Evolutionary conservation across 2,113 vertebrate genomes (phyloP).

Genomic region (Podiceps cristatus): DNA sequence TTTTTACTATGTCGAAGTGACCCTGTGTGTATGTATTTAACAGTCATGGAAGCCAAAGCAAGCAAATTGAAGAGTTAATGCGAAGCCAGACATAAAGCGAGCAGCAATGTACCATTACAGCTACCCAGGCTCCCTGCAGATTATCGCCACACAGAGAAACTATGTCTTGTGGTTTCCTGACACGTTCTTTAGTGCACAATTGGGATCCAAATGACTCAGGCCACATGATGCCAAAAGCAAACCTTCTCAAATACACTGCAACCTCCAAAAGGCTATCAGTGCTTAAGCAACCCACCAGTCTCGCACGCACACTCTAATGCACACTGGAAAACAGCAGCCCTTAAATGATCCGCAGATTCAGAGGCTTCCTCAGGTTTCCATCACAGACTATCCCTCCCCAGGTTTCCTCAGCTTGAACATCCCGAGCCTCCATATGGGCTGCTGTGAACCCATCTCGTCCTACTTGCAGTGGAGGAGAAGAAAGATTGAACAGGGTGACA

Average conservation of each 20-base stretch:
- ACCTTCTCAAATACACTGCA: not conserved
- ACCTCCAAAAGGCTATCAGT: not conserved
- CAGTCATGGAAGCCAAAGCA: slow-evolving; percentile 74
- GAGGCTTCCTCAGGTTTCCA: not conserved
- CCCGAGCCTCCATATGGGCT: fast-evolving
- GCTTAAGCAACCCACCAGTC: not conserved
- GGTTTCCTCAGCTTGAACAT: not conserved
- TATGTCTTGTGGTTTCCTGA: slow-evolving; percentile 76
- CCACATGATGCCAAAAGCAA: slow-evolving; percentile 45
- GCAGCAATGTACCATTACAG: slow-evolving; percentile 69
- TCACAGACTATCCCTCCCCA: not conserved
- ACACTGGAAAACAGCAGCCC: not conserved
- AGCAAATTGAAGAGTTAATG: slow-evolving; percentile 66
- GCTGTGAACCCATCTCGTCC: not conserved
- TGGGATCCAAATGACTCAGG: slow-evolving; percentile 18
- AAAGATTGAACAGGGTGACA: not conserved
- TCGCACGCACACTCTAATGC: fast-evolving
- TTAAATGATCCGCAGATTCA: fast-evolving
- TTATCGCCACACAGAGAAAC: slow-evolving; percentile 64
- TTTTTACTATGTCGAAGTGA: slow-evolving; percentile 48
- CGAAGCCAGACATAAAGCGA: slow-evolving; percentile 48
- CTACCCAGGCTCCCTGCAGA: slow-evolving; percentile 63
- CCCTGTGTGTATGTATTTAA: slow-evolving; percentile 57
- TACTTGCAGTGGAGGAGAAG: fast-evolving
- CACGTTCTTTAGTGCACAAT: slow-evolving; percentile 37